phyloP scores from a whole-genome alignment of 1,140 invertebrate species.

The Neodiprion fabricii region DNA sequence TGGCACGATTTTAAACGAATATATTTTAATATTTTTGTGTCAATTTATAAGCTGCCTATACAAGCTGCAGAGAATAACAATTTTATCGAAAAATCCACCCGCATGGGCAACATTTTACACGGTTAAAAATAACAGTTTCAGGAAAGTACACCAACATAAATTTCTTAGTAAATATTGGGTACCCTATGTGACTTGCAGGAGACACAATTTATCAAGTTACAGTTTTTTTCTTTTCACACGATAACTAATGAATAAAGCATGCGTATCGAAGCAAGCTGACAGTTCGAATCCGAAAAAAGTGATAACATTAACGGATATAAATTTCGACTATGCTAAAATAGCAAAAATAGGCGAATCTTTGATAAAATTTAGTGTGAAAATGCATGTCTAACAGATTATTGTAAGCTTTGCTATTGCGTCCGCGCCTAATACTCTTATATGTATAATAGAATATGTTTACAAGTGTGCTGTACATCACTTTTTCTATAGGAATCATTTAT shows the following conservation, averaged over 20 bases:
- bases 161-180: not conserved
- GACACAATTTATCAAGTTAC: not conserved
- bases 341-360: not conserved
- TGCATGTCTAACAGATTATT: not conserved
- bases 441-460: not conserved
- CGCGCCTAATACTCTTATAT: not conserved
- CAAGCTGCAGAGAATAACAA: not conserved
- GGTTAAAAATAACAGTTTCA: not conserved
- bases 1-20: not conserved
- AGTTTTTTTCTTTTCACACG: not conserved
- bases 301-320: not conserved
- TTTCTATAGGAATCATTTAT: constrained; percentile 3
- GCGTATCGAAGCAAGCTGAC: not conserved
- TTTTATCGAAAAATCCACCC: not conserved
- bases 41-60: not conserved
- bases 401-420: not conserved
- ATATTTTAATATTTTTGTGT: not conserved
- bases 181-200: not conserved
- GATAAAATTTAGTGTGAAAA: not conserved
- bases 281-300: not conserved
- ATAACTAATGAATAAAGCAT: not conserved
- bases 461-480: not conserved
- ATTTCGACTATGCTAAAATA: too few relatives aligned
- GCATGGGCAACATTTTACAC: not conserved
- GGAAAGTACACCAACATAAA: not conserved